Base-by-base conservation (phyloP, 2,113 vertebrate species). In the Sprattus sprattus region DNA sequence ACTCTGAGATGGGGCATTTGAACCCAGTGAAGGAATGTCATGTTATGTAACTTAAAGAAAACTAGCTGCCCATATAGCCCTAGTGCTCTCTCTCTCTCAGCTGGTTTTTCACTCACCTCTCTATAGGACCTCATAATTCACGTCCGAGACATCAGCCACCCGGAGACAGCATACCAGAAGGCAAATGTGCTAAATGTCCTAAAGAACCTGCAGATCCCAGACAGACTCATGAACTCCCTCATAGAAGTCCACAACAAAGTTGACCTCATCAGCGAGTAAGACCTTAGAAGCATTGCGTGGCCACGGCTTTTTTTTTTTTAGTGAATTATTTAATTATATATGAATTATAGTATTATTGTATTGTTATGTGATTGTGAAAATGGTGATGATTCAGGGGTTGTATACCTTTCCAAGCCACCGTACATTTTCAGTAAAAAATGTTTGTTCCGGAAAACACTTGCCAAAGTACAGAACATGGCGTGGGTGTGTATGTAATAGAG, bases 181-280 rank as follows among this genome's bases (percentile, higher is more conserved):
- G 93, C 87, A 81, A 97, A 96, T 0, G 98, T 99, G 0, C 90
- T 98, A 39, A 94, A 95, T 0, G 93, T 97, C 3, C 94, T 99
- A 54, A 93, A 82, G 80, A 95, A 96, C 83, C 95, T 99, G 78
- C 89, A 92, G 64, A 91, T 98, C 89, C 96, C 97, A 0, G 90
- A 92, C 45, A 82, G 85, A 3, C 95, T 99, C 57, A 71, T 97
- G 88, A 95, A 90, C 88, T 95, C 96, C 5, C 89, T 98, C 82
- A 75, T 98, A 71, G 98, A 99, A 89, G 97, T 99, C 84, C 97
- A 99, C 91, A 99, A 98, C 89, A 99, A 99, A 94, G 96, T 94
- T 3, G 98, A 99, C 92, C 96, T 97, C 6, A 6, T 97, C 32
- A 92, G 96, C 4, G 89, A 94, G 98, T 99, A 94, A 91, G 90